phyloP scores from a whole-genome alignment of 2,797 vertebrate genomes.

The Silurus aristotelis region DNA sequence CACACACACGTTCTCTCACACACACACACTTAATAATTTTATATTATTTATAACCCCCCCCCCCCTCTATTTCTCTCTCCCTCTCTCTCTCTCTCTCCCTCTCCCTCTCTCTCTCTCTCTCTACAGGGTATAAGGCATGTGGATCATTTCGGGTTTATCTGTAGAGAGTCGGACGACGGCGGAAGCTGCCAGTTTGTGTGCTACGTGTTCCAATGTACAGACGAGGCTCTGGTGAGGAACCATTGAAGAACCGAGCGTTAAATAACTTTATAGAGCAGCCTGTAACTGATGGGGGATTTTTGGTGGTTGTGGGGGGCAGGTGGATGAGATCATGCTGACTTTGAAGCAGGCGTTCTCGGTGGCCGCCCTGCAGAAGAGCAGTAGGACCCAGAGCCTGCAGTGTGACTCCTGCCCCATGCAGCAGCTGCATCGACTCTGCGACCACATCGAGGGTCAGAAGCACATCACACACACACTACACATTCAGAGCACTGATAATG shows the following conservation, averaged over 20 bases:
- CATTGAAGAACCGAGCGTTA: no score
- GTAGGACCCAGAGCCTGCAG: slow-evolving; percentile 80
- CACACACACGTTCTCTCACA: no score
- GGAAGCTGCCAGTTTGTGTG: slow-evolving; percentile 92
- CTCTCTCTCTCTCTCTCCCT: no score
- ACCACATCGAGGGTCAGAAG: slow-evolving; percentile 88
- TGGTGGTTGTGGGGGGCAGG: slow-evolving; percentile 67
- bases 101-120: no score
- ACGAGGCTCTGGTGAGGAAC: slow-evolving; percentile 89
- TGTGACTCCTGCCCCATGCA: slow-evolving; percentile 93
- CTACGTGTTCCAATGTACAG: slow-evolving; percentile 93
- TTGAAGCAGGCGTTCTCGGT: slow-evolving; percentile 95
- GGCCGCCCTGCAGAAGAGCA: slow-evolving; percentile 86
- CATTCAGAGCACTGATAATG: not conserved
- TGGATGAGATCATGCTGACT: slow-evolving; percentile 98
- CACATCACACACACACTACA: not conserved
- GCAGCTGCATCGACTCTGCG: slow-evolving; percentile 89
- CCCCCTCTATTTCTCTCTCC: no score
- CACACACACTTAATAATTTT: no score
- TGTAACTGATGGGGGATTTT: not conserved
- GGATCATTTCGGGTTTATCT: slow-evolving; percentile 98
- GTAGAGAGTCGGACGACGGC: slow-evolving; percentile 86
- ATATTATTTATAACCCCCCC: no score
- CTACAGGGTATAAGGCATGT: slow-evolving; percentile 90
- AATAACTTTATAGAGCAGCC: no score